Evolutionary conservation across 2,888 invertebrate species (phyloP), one percentile per base, ranked within the genome.

Genomic region (Microctonus aethiopoides): DNA sequence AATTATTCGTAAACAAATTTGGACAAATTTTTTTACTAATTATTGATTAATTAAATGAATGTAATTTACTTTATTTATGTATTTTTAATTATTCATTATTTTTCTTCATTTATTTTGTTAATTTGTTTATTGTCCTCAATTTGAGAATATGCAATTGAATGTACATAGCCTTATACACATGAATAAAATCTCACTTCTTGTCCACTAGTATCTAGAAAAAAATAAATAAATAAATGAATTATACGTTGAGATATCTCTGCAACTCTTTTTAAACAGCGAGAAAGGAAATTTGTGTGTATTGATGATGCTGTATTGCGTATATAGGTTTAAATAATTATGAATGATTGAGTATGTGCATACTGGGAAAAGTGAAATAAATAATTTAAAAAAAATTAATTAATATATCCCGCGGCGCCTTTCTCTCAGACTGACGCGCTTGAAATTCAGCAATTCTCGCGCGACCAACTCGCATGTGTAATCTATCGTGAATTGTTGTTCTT

Each of bases 341-440:
- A 51, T 63, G 63, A 63, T 63, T 63, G 51, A 46, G 46, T 63
- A 46, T 63, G 41, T 29, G 46, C 46, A 51, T 16, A 63, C 20
- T 20, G 51, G 24, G 29, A 3, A 54, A 46, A 62, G 24, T 22
- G 20, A 63, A 41, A 46, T 16, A 32, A 26, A 20, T n/a, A n/a
- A n/a, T n/a, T n/a, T n/a, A n/a, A n/a, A n/a, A n/a, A n/a, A n/a
- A n/a, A n/a, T n/a, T n/a, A n/a, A n/a, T n/a, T n/a, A 51, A 39
- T 11, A 61, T 34, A 41, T 54, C 64, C 54, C 54, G n/a, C 54
- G n/a, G 39, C 56, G 65, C 56, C 65, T 65, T 56, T 65, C 65
- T 39, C 56, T 56, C 56, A 39, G 56, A 56, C 56, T 54, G 64
- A 64, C 16, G 34, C 16, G 36, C 54, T 54, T 32, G 16, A 54